These are phyloP conservation scores for Corydoras sp. DNA, from an alignment of 2,113 vertebrate genomes.

Conservation along the genomic window DNA sequence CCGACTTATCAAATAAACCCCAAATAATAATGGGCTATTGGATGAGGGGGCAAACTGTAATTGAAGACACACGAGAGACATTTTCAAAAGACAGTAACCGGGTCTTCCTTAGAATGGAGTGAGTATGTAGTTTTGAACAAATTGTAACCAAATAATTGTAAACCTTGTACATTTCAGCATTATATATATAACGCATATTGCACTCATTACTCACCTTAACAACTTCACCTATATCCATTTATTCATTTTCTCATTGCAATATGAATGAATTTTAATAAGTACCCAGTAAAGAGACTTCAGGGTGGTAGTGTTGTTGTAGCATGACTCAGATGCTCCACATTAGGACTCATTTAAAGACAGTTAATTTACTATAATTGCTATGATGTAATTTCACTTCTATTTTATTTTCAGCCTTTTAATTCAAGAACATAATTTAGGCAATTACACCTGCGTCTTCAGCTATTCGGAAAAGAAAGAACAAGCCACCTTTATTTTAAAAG, in stretches of 20 bases:
- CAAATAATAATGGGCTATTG: slow-evolving; percentile 52
- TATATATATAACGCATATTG: too few relatives aligned
- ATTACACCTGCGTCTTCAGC: slow-evolving; percentile 61
- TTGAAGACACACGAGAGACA: slow-evolving; percentile 41
- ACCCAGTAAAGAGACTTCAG: too few relatives aligned
- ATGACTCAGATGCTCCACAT: too few relatives aligned
- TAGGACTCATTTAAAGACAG: too few relatives aligned
- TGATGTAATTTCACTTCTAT: not conserved
- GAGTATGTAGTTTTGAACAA: slow-evolving; percentile 34
- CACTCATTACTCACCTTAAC: too few relatives aligned
- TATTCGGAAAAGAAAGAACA: slow-evolving; percentile 31
- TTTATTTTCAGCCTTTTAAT: not conserved
- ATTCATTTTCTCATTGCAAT: too few relatives aligned
- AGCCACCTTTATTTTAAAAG: slow-evolving; percentile 56
- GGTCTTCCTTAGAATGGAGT: slow-evolving; percentile 51
- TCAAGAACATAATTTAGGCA: slow-evolving; percentile 47
- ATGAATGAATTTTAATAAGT: too few relatives aligned
- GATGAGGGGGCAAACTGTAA: slow-evolving; percentile 52
- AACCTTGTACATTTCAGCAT: not conserved
- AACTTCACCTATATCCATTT: too few relatives aligned
- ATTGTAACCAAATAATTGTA: not conserved
- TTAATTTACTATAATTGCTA: too few relatives aligned
- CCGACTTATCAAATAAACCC: slow-evolving; percentile 33
- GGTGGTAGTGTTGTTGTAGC: too few relatives aligned
- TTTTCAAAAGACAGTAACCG: slow-evolving; percentile 44